phyloP scores from a whole-genome alignment of 2,113 vertebrate species.

The Conger conger region DNA sequence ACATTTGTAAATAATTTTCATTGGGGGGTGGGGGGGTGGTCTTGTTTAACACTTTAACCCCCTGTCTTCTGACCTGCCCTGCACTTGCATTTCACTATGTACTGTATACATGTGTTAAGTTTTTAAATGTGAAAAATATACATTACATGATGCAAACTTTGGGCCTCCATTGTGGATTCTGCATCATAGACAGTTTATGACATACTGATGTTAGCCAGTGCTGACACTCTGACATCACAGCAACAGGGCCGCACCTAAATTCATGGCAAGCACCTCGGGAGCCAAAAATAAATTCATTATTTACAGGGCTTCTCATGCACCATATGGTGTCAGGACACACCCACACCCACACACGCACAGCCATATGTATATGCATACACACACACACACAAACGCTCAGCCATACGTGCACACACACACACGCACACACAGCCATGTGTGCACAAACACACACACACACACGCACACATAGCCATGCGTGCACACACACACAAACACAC shows the following conservation, averaged over 20 bases:
- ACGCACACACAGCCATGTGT: not conserved
- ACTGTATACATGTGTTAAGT: too few relatives aligned
- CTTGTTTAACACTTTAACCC: too few relatives aligned
- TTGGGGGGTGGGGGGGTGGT: too few relatives aligned
- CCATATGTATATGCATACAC: not conserved
- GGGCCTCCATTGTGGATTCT: too few relatives aligned
- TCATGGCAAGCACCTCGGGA: not conserved
- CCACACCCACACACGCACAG: not conserved
- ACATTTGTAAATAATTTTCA: too few relatives aligned
- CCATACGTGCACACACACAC: not conserved
- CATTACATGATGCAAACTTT: too few relatives aligned
- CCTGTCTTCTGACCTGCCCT: too few relatives aligned
- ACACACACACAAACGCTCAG: not conserved
- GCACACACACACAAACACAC: not conserved
- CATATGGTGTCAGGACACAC: not conserved
- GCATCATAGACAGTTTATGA: not conserved
- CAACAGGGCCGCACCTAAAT: not conserved
- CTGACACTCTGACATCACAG: not conserved
- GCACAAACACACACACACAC: not conserved
- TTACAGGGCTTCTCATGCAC: not conserved
- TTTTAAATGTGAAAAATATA: too few relatives aligned
- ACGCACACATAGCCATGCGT: not conserved
- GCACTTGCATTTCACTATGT: too few relatives aligned
- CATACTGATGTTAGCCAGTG: not conserved
- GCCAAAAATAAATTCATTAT: not conserved